phyloP scores from a whole-genome alignment of 2,888 invertebrate species.

The Acronicta alni region DNA sequence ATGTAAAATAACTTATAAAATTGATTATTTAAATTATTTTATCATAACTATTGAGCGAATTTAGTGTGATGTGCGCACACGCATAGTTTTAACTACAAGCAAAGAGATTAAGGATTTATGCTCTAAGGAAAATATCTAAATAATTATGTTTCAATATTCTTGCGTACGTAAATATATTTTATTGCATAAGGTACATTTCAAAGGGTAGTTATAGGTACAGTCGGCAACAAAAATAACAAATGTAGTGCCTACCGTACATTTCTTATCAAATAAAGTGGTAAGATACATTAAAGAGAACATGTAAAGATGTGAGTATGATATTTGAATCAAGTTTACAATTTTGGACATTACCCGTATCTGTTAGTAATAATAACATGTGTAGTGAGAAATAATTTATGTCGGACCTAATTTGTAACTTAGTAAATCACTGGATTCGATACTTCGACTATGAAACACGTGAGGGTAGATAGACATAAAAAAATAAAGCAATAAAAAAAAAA shows the following conservation, averaged over 20 bases:
- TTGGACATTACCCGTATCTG: slow-evolving; percentile 68
- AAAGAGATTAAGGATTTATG: slow-evolving; percentile 6
- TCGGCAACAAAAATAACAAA: slow-evolving; percentile 45
- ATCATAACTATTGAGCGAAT: slow-evolving; percentile 14
- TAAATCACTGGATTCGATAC: slow-evolving; percentile 9
- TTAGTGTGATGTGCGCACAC: slow-evolving; percentile 19
- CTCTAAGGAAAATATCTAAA: slow-evolving; percentile 10
- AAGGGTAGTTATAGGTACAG: slow-evolving; percentile 30
- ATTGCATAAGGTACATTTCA: slow-evolving; percentile 53
- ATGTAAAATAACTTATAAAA: slow-evolving; percentile 12
- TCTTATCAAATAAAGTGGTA: slow-evolving; percentile 34
- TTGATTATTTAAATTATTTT: slow-evolving; percentile 5
- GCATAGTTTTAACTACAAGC: slow-evolving; percentile 14
- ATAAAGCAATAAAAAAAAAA: too few relatives aligned
- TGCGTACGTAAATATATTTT: slow-evolving; percentile 50
- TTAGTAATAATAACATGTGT: slow-evolving; percentile 43
- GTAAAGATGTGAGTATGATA: slow-evolving; percentile 47
- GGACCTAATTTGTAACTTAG: slow-evolving; percentile 14
- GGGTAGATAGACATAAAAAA: background rate
- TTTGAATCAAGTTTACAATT: slow-evolving; percentile 58
- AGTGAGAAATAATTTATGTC: slow-evolving; percentile 41
- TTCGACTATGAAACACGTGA: slow-evolving; percentile 12
- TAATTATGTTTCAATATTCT: slow-evolving; percentile 23
- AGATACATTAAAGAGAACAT: slow-evolving; percentile 36
- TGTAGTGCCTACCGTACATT: slow-evolving; percentile 40